These are phyloP conservation scores for Casuarius casuarius DNA, from an alignment of 2,113 vertebrate genomes.

Conservation along the genomic window DNA sequence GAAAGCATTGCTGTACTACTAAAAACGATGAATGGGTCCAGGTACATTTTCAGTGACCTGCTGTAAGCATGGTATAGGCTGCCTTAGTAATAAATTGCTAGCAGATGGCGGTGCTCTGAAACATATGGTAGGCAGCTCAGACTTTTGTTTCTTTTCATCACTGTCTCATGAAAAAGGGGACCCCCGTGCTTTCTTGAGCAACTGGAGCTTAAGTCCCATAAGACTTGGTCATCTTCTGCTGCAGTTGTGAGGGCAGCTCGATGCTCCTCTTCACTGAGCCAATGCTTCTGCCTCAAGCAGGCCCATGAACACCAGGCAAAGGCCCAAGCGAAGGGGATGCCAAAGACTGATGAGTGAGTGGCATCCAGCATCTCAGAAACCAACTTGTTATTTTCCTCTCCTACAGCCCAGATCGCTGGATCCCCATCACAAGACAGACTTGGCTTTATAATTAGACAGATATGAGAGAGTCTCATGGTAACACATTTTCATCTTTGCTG, in stretches of 20 bases:
- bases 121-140: not conserved
- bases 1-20: constrained; percentile 16
- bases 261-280: not conserved
- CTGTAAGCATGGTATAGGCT: not conserved
- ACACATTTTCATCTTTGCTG: not conserved
- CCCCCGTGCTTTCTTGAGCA: not conserved
- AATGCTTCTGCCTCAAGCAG: not conserved
- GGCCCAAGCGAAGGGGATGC: not conserved
- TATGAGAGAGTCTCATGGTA: not conserved
- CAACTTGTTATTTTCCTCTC: not conserved
- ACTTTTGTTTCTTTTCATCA: not conserved
- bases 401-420: not conserved
- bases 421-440: not conserved
- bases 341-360: not conserved
- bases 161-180: not conserved
- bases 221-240: not conserved
- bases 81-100: not conserved
- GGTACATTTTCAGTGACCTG: not conserved
- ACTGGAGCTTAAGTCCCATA: not conserved
- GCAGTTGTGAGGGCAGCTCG: fast-evolving
- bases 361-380: not conserved
- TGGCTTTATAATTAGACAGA: not conserved
- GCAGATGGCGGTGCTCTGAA: not conserved
- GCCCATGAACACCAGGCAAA: not conserved
- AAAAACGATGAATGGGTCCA: not conserved